Conservation (phyloP, 2,888 invertebrate species). For the Schrankia costaestrigalis region DNA sequence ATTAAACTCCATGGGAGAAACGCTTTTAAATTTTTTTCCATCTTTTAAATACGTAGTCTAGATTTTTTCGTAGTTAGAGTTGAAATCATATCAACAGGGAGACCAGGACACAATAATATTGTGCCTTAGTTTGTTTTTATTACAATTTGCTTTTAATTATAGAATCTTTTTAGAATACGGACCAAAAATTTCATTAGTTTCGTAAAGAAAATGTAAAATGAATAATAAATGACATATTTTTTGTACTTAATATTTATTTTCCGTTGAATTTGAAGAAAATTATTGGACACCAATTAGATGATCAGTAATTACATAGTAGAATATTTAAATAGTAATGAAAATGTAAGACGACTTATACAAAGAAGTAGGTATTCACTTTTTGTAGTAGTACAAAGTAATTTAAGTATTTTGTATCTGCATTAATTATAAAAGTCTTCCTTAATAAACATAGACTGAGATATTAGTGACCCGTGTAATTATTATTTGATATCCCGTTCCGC, state of each 20-base stretch:
- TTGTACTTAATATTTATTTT: constrained; percentile 62
- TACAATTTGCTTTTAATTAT: constrained; percentile 33
- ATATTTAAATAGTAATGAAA: constrained; percentile 52
- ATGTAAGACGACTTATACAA: constrained; percentile 45
- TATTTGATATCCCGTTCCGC: constrained; percentile 54
- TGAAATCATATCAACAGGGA: constrained; percentile 65
- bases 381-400: constrained; percentile 71
- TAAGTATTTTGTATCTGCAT: constrained; percentile 62
- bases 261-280: constrained; percentile 49
- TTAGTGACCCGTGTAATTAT: constrained; percentile 52
- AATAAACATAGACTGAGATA: constrained; percentile 64
- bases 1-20: constrained; percentile 37
- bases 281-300: constrained; percentile 41
- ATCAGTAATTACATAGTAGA: constrained; percentile 46
- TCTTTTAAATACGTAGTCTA: constrained; percentile 49
- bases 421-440: constrained; percentile 63
- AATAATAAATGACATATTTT: constrained; percentile 67
- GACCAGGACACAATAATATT: constrained; percentile 65
- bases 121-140: constrained; percentile 68
- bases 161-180: constrained; percentile 62
- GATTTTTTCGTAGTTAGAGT: constrained; percentile 48
- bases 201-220: constrained; percentile 41
- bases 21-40: constrained; percentile 52
- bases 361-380: constrained; percentile 50
- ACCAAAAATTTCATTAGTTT: constrained; percentile 67